A percentile compares a stretch with the other conserved stretches of the same genome.
phyloP scores from a whole-genome alignment of 2,797 vertebrate genomes.

The Centroberyx gerrardi region DNA sequence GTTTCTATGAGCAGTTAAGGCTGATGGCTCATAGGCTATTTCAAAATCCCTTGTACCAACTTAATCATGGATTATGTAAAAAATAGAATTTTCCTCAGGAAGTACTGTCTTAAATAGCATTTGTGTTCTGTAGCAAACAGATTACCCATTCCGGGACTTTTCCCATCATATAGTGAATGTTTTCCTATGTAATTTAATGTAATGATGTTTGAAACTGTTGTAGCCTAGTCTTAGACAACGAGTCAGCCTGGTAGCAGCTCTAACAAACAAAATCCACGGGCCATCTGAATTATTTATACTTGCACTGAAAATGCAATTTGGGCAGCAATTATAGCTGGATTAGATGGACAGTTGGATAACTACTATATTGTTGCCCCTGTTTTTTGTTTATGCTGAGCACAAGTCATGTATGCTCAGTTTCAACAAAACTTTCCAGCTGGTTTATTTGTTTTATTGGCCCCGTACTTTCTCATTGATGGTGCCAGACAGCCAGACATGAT shows the following conservation, averaged over 20 bases:
- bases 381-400: background rate
- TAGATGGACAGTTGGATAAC: constrained; percentile 5
- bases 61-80: constrained; percentile 41
- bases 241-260: constrained; percentile 9
- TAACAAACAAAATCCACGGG: constrained; percentile 37
- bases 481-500: background rate
- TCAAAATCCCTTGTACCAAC: constrained; percentile 31
- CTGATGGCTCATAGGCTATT: constrained; percentile 36
- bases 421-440: background rate
- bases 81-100: background rate
- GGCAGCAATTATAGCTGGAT: constrained; percentile 17
- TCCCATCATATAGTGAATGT: background rate
- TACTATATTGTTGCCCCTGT: background rate
- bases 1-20: constrained; percentile 8
- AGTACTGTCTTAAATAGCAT: constrained; percentile 10
- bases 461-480: background rate
- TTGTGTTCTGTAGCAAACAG: constrained; percentile 7
- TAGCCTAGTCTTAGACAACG: background rate
- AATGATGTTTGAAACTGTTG: constrained; percentile 32
- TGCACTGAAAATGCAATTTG: constrained; percentile 24
- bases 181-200: constrained; percentile 12
- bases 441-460: background rate
- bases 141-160: background rate
- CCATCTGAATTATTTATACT: constrained; percentile 48
- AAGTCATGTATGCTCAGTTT: background rate